Percentiles rank a stretch among this genome's conserved stretches.
phyloP scores from a whole-genome alignment of 1,140 invertebrate species.

The Drosophila tropicalis region DNA sequence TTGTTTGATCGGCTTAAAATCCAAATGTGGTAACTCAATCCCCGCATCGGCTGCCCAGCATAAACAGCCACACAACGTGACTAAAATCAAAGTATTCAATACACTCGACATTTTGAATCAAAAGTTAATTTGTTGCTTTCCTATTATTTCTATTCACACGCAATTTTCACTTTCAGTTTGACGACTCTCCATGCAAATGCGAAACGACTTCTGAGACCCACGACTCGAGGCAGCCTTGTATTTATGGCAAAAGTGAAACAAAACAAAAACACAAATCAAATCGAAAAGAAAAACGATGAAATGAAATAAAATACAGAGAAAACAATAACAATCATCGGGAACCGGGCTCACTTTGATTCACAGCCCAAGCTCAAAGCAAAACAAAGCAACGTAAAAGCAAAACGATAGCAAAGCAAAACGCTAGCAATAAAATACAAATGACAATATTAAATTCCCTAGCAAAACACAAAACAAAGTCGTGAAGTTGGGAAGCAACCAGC shows the following conservation, averaged over 20 bases:
- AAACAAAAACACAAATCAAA: constrained; percentile 57
- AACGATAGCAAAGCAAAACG: constrained; percentile 44
- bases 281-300: constrained; percentile 38
- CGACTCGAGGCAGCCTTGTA: constrained; percentile 46
- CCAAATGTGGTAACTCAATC: constrained; percentile 35
- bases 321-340: constrained; percentile 35
- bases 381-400: constrained; percentile 36
- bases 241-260: constrained; percentile 59
- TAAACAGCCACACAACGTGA: constrained; percentile 21
- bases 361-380: constrained; percentile 18
- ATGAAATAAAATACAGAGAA: background rate
- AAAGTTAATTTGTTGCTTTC: constrained; percentile 6
- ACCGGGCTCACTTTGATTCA: constrained; percentile 7
- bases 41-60: constrained; percentile 38
- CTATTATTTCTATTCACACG: constrained; percentile 8
- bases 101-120: constrained; percentile 36
- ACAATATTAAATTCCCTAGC: constrained; percentile 73
- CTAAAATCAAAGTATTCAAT: constrained; percentile 31
- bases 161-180: constrained; percentile 20
- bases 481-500: constrained; percentile 29
- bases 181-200: constrained; percentile 57
- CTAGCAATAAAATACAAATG: constrained; percentile 68
- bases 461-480: constrained; percentile 35
- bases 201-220: constrained; percentile 58
- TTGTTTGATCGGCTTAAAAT: constrained; percentile 61